Percentiles rank a stretch among this genome's conserved stretches.
These are phyloP conservation scores for Drosophila sordidula DNA, from an alignment of 2,888 invertebrate genomes.

Conservation along the genomic window DNA sequence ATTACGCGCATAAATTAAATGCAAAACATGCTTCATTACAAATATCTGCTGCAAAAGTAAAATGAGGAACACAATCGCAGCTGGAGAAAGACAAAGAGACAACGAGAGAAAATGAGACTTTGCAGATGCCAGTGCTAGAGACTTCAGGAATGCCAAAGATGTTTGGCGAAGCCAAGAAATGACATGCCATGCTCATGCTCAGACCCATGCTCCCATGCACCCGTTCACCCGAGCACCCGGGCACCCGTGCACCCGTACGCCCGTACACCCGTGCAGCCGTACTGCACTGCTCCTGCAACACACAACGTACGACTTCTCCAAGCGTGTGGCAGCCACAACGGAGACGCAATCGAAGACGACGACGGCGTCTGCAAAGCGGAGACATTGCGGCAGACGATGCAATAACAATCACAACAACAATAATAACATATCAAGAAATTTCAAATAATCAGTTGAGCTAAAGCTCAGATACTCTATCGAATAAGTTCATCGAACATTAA, in stretches of 20 bases:
- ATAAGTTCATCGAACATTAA: neutral
- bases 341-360: conserved; percentile 34
- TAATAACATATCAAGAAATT: conserved; percentile 35
- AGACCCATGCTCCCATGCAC: conserved; percentile 47
- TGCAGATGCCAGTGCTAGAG: conserved; percentile 46
- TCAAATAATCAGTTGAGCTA: conserved; percentile 15
- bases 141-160: conserved; percentile 77
- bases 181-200: conserved; percentile 71
- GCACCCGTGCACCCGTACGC: conserved; percentile 32
- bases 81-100: conserved; percentile 56
- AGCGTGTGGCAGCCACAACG: conserved; percentile 53
- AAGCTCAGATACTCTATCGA: conserved; percentile 45
- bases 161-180: conserved; percentile 75
- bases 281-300: conserved; percentile 17
- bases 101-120: conserved; percentile 35
- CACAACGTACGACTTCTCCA: conserved; percentile 19
- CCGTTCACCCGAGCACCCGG: conserved; percentile 13
- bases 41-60: conserved; percentile 68
- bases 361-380: conserved; percentile 65
- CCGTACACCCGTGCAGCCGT: conserved; percentile 15
- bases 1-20: conserved; percentile 72
- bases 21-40: conserved; percentile 59
- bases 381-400: conserved; percentile 78
- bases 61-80: conserved; percentile 71
- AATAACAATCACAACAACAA: conserved; percentile 60